Percentiles rank a stretch among this genome's conserved stretches.
These are phyloP conservation scores for Sigmodon hispidus DNA, from an alignment of 2,113 vertebrate species.

Conservation along the genomic window DNA sequence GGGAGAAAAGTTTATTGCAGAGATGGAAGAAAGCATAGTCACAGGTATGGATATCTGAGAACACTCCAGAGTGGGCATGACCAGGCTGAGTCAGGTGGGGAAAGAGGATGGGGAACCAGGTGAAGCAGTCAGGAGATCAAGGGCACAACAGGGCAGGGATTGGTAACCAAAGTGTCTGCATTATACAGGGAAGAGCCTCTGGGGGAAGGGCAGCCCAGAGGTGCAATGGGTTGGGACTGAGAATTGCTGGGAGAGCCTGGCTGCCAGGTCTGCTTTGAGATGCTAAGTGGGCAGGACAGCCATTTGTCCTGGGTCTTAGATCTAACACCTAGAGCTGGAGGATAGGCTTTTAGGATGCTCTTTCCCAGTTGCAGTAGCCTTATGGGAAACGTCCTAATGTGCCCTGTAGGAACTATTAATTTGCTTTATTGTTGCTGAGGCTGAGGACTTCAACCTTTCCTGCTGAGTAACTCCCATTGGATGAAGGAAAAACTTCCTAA, in stretches of 20 bases:
- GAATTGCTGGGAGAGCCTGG: not conserved
- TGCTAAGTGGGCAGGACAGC: not conserved
- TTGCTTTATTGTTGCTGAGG: not conserved
- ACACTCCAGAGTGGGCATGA: not conserved
- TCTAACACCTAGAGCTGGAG: not conserved
- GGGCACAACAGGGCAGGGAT: not conserved
- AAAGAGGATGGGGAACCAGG: not conserved
- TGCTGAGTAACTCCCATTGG: not conserved
- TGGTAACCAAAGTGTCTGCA: not conserved
- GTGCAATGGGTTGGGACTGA: not conserved
- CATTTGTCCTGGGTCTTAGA: not conserved
- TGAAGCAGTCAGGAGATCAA: not conserved
- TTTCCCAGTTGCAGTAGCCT: not conserved
- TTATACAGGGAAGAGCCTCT: not conserved
- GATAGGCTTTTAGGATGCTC: not conserved
- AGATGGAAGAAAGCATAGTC: not conserved
- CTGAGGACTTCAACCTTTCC: not conserved
- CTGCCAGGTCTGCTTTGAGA: not conserved
- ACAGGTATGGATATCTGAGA: not conserved
- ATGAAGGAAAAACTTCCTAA: not conserved
- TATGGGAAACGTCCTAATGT: not conserved
- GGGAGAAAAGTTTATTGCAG: not conserved
- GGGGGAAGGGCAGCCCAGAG: not conserved
- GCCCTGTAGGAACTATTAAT: not conserved
- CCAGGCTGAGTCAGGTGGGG: not conserved